phyloP scores from a whole-genome alignment of 2,113 vertebrate genomes.

The Eolophus roseicapilla region DNA sequence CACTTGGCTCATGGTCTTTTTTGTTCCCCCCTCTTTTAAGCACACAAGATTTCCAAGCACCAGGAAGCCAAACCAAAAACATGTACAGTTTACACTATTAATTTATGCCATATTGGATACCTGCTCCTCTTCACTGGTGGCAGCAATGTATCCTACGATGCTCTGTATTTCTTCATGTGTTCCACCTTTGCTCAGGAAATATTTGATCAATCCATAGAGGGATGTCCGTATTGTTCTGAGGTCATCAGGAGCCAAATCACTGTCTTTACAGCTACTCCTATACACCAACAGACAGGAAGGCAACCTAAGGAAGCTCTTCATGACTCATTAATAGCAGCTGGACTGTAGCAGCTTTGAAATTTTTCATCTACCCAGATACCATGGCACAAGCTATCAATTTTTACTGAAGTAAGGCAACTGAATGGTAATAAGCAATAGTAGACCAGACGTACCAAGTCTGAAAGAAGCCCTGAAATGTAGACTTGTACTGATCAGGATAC shows the following conservation, averaged over 20 bases:
- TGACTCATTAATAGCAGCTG: neutral
- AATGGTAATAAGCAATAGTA: neutral
- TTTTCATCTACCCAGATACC: neutral
- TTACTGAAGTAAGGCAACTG: neutral
- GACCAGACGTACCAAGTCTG: neutral
- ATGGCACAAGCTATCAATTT: neutral
- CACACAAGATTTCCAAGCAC: neutral
- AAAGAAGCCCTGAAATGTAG: neutral
- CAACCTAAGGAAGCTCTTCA: neutral
- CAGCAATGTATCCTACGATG: slow-evolving; percentile 91
- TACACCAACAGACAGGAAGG: slow-evolving; percentile 21
- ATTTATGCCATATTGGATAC: slow-evolving; percentile 58
- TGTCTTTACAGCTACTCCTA: slow-evolving; percentile 74
- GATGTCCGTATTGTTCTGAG: slow-evolving; percentile 87
- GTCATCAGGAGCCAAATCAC: slow-evolving; percentile 86
- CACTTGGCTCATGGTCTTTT: neutral
- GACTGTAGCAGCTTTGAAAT: neutral
- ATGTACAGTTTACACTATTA: neutral
- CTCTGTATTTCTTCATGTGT: slow-evolving; percentile 94
- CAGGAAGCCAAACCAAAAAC: neutral
- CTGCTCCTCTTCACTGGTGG: slow-evolving; percentile 92
- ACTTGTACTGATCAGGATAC: neutral
- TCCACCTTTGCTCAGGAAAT: slow-evolving; percentile 95
- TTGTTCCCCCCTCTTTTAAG: neutral
- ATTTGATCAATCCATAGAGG: slow-evolving; percentile 90